These are phyloP conservation scores for Coptodon rendalli DNA, from an alignment of 2,113 vertebrate genomes.

Conservation along the genomic window DNA sequence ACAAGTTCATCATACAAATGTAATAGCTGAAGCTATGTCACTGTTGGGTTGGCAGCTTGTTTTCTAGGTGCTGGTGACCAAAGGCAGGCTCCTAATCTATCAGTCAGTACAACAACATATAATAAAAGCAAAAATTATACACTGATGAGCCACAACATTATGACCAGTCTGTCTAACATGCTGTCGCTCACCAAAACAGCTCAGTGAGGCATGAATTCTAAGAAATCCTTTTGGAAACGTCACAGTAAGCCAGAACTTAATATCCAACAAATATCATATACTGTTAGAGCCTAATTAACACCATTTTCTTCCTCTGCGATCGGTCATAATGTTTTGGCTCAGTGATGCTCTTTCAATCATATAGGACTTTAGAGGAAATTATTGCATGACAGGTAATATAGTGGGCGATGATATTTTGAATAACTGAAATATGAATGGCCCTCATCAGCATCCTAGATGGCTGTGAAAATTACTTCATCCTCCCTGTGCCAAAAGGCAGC, in stretches of 20 bases:
- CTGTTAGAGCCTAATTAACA: neutral
- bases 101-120: neutral
- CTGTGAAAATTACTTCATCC: conserved; percentile 31
- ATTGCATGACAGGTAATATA: neutral
- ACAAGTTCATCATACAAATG: neutral
- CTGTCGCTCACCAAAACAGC: neutral
- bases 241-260: neutral
- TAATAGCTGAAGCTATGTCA: neutral
- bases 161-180: neutral
- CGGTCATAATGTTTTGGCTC: neutral
- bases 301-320: neutral
- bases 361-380: neutral
- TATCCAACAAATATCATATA: neutral
- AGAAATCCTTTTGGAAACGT: neutral
- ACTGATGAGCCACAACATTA: neutral
- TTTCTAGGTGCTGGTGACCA: neutral
- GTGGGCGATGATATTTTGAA: neutral
- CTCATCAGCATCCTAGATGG: conserved; percentile 16
- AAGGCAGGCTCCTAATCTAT: neutral
- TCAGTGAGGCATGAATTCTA: neutral
- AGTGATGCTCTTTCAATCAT: neutral
- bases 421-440: neutral
- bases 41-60: neutral
- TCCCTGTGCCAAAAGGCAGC: conserved; percentile 26
- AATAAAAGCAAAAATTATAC: neutral